Percentiles rank a stretch among this genome's conserved stretches.
phyloP scores from a whole-genome alignment of 2,888 invertebrate genomes.

The Tetheella fluctuosa region DNA sequence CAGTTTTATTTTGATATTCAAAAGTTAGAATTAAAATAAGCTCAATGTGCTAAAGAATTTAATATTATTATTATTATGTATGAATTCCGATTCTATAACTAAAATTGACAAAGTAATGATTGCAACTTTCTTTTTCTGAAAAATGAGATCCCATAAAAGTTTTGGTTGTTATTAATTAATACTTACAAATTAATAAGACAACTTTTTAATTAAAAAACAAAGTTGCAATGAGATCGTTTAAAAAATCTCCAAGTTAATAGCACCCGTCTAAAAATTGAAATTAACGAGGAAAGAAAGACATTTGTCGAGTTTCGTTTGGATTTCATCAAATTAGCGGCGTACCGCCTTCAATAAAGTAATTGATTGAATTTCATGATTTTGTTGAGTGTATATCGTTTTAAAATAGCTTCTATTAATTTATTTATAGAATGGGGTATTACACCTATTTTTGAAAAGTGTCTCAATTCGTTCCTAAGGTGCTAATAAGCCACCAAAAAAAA shows the following conservation, averaged over 20 bases:
- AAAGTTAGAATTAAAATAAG: no score
- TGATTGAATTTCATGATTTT: slow-evolving; percentile 38
- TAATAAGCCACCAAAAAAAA: no score
- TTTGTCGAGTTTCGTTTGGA: slow-evolving; percentile 50
- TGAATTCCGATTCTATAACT: no score
- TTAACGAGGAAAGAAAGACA: slow-evolving; percentile 50
- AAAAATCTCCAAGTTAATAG: neutral
- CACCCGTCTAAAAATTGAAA: slow-evolving; percentile 29
- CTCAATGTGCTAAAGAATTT: no score
- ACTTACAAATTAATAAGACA: neutral
- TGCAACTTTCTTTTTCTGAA: no score
- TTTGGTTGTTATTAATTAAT: no score
- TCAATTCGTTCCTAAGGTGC: no score
- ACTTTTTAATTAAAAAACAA: neutral
- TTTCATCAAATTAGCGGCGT: slow-evolving; percentile 56
- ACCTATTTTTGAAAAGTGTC: no score
- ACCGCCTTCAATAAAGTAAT: slow-evolving; percentile 43
- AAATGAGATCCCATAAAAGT: neutral
- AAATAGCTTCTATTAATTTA: neutral
- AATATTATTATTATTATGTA: no score
- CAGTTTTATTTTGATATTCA: no score
- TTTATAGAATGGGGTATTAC: no score
- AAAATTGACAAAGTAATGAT: no score
- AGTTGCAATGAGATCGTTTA: neutral
- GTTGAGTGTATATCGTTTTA: slow-evolving; percentile 7